These are phyloP conservation scores for Drosophila parabipectinata DNA, from an alignment of 1,140 invertebrate species.

Conservation along the genomic window DNA sequence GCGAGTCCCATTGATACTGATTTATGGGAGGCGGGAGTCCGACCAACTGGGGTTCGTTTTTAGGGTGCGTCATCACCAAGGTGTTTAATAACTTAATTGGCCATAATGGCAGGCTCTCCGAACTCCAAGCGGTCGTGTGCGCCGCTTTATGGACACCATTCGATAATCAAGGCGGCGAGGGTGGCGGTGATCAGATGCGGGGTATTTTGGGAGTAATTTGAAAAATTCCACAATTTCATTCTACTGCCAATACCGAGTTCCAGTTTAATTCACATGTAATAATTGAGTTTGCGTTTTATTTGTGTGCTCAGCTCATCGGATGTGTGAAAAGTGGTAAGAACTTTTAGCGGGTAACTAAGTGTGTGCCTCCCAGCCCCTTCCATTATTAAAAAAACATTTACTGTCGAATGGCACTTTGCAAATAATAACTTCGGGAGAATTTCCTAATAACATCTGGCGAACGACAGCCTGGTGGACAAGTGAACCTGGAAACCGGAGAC, in stretches of 20 bases:
- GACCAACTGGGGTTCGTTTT: slow-evolving; percentile 10
- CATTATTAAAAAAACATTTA: slow-evolving; percentile 44
- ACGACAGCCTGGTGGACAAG: slow-evolving; percentile 14
- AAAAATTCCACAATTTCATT: slow-evolving; percentile 43
- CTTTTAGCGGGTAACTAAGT: slow-evolving; percentile 47
- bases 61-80: slow-evolving; percentile 37
- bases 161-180: slow-evolving; percentile 16
- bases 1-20: slow-evolving; percentile 37
- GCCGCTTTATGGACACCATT: slow-evolving; percentile 42
- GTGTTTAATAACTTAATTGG: slow-evolving; percentile 56
- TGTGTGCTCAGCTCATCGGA: slow-evolving; percentile 53
- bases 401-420: slow-evolving; percentile 55
- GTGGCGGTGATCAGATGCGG: slow-evolving; percentile 25
- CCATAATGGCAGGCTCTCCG: slow-evolving; percentile 15
- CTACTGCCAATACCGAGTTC: slow-evolving; percentile 14
- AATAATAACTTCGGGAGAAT: slow-evolving; percentile 48
- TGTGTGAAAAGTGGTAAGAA: slow-evolving; percentile 66
- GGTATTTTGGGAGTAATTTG: slow-evolving; percentile 33
- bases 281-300: slow-evolving; percentile 28
- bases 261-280: slow-evolving; percentile 10
- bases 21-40: slow-evolving; percentile 25
- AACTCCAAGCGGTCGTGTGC: slow-evolving; percentile 39
- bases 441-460: slow-evolving; percentile 59
- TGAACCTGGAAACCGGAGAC: slow-evolving; percentile 32
- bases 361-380: not conserved